Conservation (phyloP, 2,888 invertebrate genomes). For the Lomographa bimaculata region DNA sequence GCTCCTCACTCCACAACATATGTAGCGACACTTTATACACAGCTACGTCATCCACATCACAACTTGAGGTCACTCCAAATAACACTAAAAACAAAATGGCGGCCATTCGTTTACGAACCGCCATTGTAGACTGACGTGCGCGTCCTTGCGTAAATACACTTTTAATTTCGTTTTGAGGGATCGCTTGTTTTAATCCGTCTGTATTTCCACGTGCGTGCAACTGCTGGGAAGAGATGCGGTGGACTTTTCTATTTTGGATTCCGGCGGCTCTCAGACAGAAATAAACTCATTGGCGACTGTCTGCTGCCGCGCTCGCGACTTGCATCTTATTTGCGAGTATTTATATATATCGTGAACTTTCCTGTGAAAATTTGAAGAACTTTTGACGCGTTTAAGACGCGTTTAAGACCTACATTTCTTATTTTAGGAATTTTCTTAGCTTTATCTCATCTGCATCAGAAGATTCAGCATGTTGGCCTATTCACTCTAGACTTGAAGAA, state of each 20-base stretch:
- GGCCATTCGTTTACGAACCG: conserved; percentile 49
- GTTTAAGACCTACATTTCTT: too few species aligned
- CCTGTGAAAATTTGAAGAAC: conserved; percentile 16
- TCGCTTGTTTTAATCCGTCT: conserved; percentile 33
- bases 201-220: conserved; percentile 61
- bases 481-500: too few species aligned
- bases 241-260: conserved; percentile 80
- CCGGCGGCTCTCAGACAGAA: conserved; percentile 65
- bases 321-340: conserved; percentile 53
- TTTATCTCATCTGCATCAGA: too few species aligned
- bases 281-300: conserved; percentile 72
- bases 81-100: conserved; percentile 67
- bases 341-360: conserved; percentile 36
- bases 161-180: conserved; percentile 27
- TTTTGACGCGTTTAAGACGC: too few species aligned
- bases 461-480: too few species aligned
- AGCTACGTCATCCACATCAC: conserved; percentile 90
- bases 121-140: conserved; percentile 53
- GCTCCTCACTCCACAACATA: conserved; percentile 93
- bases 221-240: conserved; percentile 60
- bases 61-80: conserved; percentile 61
- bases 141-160: conserved; percentile 28
- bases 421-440: too few species aligned
- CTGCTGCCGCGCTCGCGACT: conserved; percentile 49
- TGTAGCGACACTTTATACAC: conserved; percentile 94